These are phyloP conservation scores for Centroberyx gerrardi DNA, from an alignment of 2,797 vertebrate species.

Conservation along the genomic window DNA sequence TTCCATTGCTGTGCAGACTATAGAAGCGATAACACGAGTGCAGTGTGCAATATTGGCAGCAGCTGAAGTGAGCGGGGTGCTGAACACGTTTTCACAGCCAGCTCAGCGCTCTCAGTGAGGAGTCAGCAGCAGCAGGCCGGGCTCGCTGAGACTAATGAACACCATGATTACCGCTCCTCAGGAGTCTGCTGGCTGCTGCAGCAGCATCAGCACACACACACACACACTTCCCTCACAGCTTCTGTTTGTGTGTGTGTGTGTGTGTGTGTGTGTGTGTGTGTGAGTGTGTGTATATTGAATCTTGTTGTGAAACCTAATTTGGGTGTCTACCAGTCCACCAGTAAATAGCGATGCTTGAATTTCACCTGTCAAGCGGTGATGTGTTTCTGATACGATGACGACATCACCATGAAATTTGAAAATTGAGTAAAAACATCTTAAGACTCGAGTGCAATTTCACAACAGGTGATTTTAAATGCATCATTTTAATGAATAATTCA, in stretches of 20 bases:
- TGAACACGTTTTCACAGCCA: constrained; percentile 7
- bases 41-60: not conserved
- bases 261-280: constrained; percentile 1
- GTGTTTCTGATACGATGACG: not conserved
- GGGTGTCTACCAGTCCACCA: not conserved
- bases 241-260: not conserved
- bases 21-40: too few relatives aligned
- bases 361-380: not conserved
- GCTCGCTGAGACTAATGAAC: constrained; percentile 7
- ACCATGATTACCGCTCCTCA: constrained; percentile 5
- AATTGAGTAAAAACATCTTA: not conserved
- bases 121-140: constrained; percentile 9
- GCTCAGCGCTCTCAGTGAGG: constrained; percentile 7
- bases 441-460: not conserved
- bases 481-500: not conserved
- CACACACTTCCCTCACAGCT: not conserved
- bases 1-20: too few relatives aligned
- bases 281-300: not conserved
- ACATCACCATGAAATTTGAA: not conserved
- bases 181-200: not conserved
- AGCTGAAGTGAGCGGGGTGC: not conserved
- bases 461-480: not conserved
- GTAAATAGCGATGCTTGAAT: not conserved
- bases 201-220: not conserved
- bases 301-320: not conserved